Base-by-base conservation (phyloP, 2,113 vertebrate genomes). In the Castor canadensis region DNA sequence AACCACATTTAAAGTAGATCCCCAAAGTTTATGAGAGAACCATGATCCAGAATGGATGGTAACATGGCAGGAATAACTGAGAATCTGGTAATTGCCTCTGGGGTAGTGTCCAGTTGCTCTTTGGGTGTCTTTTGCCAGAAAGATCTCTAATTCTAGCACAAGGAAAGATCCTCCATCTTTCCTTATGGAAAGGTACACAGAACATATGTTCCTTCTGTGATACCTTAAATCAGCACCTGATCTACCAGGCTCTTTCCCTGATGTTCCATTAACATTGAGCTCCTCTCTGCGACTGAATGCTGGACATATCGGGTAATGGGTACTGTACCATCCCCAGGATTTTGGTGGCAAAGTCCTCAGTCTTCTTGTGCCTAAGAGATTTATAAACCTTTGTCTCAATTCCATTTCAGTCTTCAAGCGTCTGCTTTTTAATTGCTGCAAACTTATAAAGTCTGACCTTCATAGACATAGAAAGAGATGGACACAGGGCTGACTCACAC, bases 221-320 rank as follows among this genome's bases (percentile, higher is more conserved):
- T 84, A 87, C 26, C 60, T 94, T 95, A 95, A 95, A 93, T 95
- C 90, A 92, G 81, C 64, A 95, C 62, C 72, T 47, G 79, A 91
- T 92, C 93, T n/a, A 47, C 35, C 56, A 75, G 83, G 72, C n/a
- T 84, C 58, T 92, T 87, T 90, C 40, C 32, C 56, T 73, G 35
- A 28, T 75, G 79, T 79, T 87, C 87, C 67, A 95, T 82, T 90
- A 95, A 87, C 62, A 79, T 72, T 45, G 47, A 88, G 52, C 73
- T 91, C 73, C 45, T 94, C 64, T 94, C 72, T 92, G 77, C 71
- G 75, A 86, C 84, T 95, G 62, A 84, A 77, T 77, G 77, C 91
- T 95, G 62, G 86, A 73, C 38, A 81, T 28, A 60, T 58, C 38
- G 76, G 72, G 38, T 84, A 87, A 95, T 90, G 81, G 75, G 80